Evolutionary conservation across 2,797 vertebrate species (phyloP), one percentile per base, ranked within the genome.

Genomic region (Sebastes minor): DNA sequence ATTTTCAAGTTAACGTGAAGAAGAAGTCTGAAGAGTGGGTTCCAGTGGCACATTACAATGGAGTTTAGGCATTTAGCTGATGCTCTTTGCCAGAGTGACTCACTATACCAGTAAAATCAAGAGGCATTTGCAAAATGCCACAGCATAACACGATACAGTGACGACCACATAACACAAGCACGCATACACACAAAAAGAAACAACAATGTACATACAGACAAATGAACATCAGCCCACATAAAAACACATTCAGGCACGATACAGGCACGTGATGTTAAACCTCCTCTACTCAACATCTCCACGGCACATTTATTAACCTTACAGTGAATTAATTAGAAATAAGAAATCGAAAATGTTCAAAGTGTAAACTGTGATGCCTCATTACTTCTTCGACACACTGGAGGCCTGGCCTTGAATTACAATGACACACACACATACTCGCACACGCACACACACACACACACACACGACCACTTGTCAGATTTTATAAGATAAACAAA

Each of bases 401-500:
- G 55, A 86, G 88, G 25, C 67, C 61, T 78, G 75, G 78, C 28
- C 60, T 62, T 71, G 85, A 86, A 92, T 87, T 74, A 74, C 84
- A 84, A 90, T 63, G 55, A 75, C 55, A 67, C 67, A 79, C 62
- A 82, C 22, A 28, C 53, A 61, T 23, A 30, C 32, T 1, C 30
- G 1, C 62, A 33, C n/a, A 67, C 49, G 53, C 20, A 71, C 57
- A 64, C 53, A 61, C 61, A 23, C 25, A 46, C 23, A 33, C 33
- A 56, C 46, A 56, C n/a, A 64, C 59, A 64, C 25, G 12, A 66
- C 64, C 10, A 65, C 74, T 81, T 80, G 84, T 89, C 80, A 82
- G 82, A 87, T 87, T 83, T 83, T 27, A 80, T 59, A 73, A 88
- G 84, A 90, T 84, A 85, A 83, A 73, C 57, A 89, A 84, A 82